phyloP scores from a whole-genome alignment of 2,113 vertebrate genomes.

The Eudyptes chrysolophus region DNA sequence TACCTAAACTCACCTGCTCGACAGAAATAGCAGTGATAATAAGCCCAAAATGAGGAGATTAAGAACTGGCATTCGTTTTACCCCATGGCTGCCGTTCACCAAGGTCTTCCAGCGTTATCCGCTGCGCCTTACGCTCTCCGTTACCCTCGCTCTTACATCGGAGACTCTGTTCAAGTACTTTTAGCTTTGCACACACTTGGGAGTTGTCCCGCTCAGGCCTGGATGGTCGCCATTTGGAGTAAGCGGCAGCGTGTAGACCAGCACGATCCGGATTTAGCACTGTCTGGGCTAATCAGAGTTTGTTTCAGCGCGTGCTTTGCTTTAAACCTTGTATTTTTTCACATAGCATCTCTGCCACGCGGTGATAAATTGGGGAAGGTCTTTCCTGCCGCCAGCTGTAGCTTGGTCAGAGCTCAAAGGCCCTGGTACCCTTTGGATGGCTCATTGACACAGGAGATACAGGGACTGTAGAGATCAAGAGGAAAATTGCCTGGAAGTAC shows the following conservation, averaged over 20 bases:
- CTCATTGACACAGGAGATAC: not conserved
- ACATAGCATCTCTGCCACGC: not conserved
- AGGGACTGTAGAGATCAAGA: not conserved
- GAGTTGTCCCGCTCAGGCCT: not conserved
- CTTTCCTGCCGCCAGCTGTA: not conserved
- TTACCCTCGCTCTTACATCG: not conserved
- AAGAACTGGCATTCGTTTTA: not conserved
- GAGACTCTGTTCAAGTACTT: not conserved
- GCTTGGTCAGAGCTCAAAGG: not conserved
- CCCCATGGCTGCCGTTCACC: not conserved
- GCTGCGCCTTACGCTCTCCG: accelerated
- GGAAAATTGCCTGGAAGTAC: not conserved
- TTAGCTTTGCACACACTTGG: not conserved
- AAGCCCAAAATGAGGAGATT: not conserved
- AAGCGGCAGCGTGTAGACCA: not conserved
- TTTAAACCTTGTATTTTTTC: not conserved
- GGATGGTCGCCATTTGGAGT: not conserved
- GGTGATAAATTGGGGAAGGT: too few relatives aligned
- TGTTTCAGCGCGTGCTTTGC: not conserved
- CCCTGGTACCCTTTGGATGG: not conserved
- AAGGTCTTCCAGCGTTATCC: not conserved
- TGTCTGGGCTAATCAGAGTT: not conserved
- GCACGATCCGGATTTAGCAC: not conserved
- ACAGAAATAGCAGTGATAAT: conserved; percentile 9
- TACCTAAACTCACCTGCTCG: not conserved